Evolutionary conservation across 2,797 vertebrate genomes (phyloP).

Genomic region (Esox lucius): DNA sequence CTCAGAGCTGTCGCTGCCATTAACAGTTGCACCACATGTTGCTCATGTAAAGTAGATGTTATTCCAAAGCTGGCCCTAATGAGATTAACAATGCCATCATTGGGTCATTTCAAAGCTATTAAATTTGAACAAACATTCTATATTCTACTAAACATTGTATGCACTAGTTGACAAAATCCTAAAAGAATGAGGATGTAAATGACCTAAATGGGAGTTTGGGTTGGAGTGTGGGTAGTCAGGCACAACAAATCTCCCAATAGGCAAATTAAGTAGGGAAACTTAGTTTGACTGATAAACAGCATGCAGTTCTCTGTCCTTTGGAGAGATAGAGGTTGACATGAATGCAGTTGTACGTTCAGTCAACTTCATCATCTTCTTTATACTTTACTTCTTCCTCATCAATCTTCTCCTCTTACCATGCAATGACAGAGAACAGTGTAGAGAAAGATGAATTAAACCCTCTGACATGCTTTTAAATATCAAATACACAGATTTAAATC

Average conservation of each 20-base stretch:
- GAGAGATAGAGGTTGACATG: background rate
- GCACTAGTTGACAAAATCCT: no score
- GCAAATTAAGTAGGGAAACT: constrained; percentile 19
- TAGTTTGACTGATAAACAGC: constrained; percentile 29
- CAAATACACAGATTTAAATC: background rate
- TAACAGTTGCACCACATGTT: background rate
- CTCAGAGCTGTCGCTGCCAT: background rate
- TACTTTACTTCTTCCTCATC: background rate
- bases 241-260: background rate
- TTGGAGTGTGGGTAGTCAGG: no score
- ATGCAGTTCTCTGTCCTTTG: no score
- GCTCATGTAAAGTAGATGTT: background rate
- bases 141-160: background rate
- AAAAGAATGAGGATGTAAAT: no score
- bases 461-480: constrained; percentile 7
- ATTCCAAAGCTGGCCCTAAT: background rate
- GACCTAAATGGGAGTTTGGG: no score
- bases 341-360: background rate
- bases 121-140: background rate
- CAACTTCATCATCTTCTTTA: background rate
- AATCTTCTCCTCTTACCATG: no score
- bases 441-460: constrained; percentile 28
- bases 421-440: constrained; percentile 6
- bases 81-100: background rate
- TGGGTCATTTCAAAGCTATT: background rate